phyloP scores from a whole-genome alignment of 2,888 invertebrate genomes.

The Scelioninae gen. 2 region DNA sequence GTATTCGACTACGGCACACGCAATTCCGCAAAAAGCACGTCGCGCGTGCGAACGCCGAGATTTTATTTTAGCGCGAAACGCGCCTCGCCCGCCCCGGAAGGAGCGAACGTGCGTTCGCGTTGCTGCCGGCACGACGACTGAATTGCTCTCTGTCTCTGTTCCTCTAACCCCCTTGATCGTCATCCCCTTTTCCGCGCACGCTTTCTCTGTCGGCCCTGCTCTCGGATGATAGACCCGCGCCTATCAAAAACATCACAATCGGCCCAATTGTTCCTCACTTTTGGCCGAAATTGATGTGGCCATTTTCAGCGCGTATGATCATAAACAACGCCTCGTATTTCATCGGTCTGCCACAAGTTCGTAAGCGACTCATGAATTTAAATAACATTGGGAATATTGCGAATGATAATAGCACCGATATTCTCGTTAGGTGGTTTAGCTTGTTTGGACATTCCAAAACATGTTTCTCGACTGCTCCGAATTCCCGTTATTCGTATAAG shows the following conservation, averaged over 20 bases:
- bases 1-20: not conserved
- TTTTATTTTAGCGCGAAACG: slow-evolving; percentile 48
- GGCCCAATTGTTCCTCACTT: slow-evolving; percentile 17
- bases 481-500: not conserved
- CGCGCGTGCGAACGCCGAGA: not conserved
- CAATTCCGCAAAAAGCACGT: not conserved
- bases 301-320: slow-evolving; percentile 6
- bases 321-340: slow-evolving; percentile 13
- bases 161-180: slow-evolving; percentile 55
- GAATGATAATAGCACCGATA: slow-evolving; percentile 3
- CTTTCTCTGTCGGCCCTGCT: slow-evolving; percentile 45
- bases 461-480: not conserved
- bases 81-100: slow-evolving; percentile 58
- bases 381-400: not conserved
- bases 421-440: not conserved
- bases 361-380: slow-evolving; percentile 4
- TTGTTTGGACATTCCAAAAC: not conserved
- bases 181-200: slow-evolving; percentile 58
- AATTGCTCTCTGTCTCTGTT: slow-evolving; percentile 56
- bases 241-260: slow-evolving; percentile 20
- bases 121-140: slow-evolving; percentile 64
- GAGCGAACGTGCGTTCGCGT: slow-evolving; percentile 63
- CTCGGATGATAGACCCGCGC: slow-evolving; percentile 12
- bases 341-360: not conserved
- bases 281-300: slow-evolving; percentile 14